Evolutionary conservation across 2,797 vertebrate genomes (phyloP).

Genomic region (Echiichthys vipera): DNA sequence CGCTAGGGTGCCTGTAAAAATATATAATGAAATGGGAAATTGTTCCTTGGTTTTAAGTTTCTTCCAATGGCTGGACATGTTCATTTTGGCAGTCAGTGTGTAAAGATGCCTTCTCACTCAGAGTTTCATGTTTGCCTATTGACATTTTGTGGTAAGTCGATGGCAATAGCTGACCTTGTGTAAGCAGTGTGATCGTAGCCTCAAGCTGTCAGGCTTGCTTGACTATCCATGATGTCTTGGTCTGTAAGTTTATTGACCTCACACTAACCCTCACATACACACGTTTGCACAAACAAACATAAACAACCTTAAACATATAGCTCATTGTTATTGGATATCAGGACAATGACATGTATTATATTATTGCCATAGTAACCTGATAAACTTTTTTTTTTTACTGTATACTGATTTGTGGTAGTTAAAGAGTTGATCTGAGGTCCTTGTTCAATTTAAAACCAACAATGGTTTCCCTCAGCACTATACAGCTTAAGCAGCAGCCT

Average conservation of each 20-base stretch:
- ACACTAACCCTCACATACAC: background rate
- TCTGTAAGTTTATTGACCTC: slow-evolving; percentile 8
- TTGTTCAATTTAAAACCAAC: background rate
- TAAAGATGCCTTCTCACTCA: background rate
- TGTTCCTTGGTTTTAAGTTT: background rate
- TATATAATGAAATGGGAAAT: background rate
- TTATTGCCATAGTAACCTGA: slow-evolving; percentile 12
- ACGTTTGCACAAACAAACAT: background rate
- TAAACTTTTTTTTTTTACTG: background rate
- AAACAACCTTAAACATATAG: background rate
- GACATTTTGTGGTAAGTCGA: slow-evolving; percentile 18
- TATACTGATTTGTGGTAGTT: background rate
- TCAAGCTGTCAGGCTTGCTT: background rate
- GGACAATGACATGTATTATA: background rate
- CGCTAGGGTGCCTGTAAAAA: background rate
- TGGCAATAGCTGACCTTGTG: slow-evolving; percentile 19
- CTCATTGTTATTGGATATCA: background rate
- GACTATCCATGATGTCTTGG: slow-evolving; percentile 7
- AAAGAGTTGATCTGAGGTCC: background rate
- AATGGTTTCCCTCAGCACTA: background rate
- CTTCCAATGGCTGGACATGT: background rate
- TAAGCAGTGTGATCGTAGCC: slow-evolving; percentile 16
- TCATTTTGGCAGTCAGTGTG: background rate
- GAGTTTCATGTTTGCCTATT: slow-evolving; percentile 5
- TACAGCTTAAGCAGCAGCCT: too few species aligned